Evolutionary conservation across 2,113 vertebrate genomes (phyloP).

Genomic region (Chaetorhynchus papuensis): DNA sequence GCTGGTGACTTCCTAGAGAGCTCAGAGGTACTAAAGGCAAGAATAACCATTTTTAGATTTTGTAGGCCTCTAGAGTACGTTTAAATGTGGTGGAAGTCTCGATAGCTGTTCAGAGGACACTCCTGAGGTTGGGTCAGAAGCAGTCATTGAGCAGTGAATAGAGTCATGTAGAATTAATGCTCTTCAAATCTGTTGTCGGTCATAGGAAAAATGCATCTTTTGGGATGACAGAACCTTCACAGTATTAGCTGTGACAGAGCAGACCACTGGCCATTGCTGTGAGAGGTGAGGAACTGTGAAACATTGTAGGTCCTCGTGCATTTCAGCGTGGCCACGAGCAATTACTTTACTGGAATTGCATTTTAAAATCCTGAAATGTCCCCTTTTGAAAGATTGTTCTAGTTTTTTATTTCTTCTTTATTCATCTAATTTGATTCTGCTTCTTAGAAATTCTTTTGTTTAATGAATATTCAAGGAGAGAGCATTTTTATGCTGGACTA

Average conservation of each 20-base stretch:
- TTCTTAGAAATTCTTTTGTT: background rate
- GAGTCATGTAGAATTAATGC: background rate
- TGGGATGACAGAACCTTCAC: background rate
- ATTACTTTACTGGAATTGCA: background rate
- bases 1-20: background rate
- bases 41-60: background rate
- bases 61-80: fast-evolving
- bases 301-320: background rate
- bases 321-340: background rate
- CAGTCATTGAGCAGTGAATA: background rate
- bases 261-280: background rate
- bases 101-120: background rate
- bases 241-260: background rate
- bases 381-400: background rate
- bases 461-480: background rate
- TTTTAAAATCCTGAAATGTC: background rate
- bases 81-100: background rate
- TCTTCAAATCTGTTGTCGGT: background rate
- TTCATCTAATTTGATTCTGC: background rate
- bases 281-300: background rate
- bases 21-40: background rate
- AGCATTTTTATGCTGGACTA: background rate
- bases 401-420: background rate
- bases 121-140: background rate
- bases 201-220: background rate